These are phyloP conservation scores for Lophius piscatorius DNA, from an alignment of 2,113 vertebrate species.

Conservation along the genomic window DNA sequence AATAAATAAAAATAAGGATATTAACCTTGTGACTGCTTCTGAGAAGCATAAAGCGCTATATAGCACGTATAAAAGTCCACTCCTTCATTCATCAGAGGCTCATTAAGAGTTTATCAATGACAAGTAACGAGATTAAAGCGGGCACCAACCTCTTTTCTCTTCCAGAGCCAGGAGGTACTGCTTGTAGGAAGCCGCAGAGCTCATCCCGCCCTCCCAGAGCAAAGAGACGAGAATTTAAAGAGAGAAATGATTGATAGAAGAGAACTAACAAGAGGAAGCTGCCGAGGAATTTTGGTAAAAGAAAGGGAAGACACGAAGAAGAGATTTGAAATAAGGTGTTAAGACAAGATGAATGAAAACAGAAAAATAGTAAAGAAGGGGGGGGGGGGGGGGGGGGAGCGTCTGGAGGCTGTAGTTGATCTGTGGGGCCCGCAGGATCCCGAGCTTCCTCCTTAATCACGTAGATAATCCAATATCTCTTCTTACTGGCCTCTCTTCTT, in stretches of 20 bases:
- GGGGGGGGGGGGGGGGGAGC: constrained; percentile 11
- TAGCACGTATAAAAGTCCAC: not conserved
- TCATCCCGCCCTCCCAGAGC: constrained; percentile 68
- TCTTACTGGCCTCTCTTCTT: constrained; percentile 13
- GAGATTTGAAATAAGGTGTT: not conserved
- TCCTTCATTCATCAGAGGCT: not conserved
- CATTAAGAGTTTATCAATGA: not conserved
- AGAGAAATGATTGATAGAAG: not conserved
- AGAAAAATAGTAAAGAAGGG: not conserved
- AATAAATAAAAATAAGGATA: constrained; percentile 1
- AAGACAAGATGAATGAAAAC: constrained; percentile 2
- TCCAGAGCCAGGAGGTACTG: constrained; percentile 81
- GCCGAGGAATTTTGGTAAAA: not conserved
- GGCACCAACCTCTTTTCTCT: constrained; percentile 81
- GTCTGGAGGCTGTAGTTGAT: constrained; percentile 21
- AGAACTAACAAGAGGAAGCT: constrained; percentile 15
- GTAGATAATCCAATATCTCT: constrained; percentile 62
- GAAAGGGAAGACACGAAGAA: not conserved
- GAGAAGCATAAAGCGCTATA: not conserved
- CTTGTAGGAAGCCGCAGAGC: constrained; percentile 72
- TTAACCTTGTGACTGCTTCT: not conserved
- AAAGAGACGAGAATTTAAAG: not conserved
- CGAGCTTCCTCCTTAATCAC: constrained; percentile 52
- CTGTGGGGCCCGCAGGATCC: constrained; percentile 22
- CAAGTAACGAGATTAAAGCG: constrained; percentile 4